Evolutionary conservation across 2,888 invertebrate genomes (phyloP), one percentile per base, ranked within the genome.

Genomic region (Drosophila infuscata): DNA sequence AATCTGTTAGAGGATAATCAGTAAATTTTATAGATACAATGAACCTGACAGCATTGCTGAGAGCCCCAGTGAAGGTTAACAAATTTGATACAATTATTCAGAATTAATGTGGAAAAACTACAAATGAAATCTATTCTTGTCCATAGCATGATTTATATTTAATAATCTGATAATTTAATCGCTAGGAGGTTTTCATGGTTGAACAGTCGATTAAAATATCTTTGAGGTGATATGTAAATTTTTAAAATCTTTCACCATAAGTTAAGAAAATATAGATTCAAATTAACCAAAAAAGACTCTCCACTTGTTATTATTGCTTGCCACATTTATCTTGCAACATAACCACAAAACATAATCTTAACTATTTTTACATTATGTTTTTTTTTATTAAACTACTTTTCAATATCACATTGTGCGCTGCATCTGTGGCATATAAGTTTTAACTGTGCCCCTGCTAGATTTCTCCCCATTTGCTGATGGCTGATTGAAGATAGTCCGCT

Each of bases 401-500:
- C 8, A 48, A 2, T 8, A 25, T 25, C 5, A 4, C 30, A 56
- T 30, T 63, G 12, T n/a, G n/a, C n/a, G n/a, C 35, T 48, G 46
- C 43, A 68, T 58, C 46, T 15, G 35, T 32, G 29, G 30, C 51
- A 58, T 49, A 49, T 20, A 17, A 11, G 30, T 30, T 8, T 32
- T 32, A 36, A 25, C 12, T 60, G 51, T 66, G 58, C 53, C 59
- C 54, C 52, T 56, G 52, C 49, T 61, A 67, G 66, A 67, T 81
- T 80, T 77, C 77, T 76, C 81, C 81, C 46, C 71, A 53, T 70
- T 73, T 30, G 46, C 6, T 57, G 38, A 56, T 56, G 17, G 20
- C 60, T 54, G 77, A 65, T 70, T 51, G 72, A 51, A 65, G 76
- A 70, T 71, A 71, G 53, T 43, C 74, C 58, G 53, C 81, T 80